Evolutionary conservation across 23 tunicate genomes (phyloP).

Genomic region (Botrylloides violaceus): DNA sequence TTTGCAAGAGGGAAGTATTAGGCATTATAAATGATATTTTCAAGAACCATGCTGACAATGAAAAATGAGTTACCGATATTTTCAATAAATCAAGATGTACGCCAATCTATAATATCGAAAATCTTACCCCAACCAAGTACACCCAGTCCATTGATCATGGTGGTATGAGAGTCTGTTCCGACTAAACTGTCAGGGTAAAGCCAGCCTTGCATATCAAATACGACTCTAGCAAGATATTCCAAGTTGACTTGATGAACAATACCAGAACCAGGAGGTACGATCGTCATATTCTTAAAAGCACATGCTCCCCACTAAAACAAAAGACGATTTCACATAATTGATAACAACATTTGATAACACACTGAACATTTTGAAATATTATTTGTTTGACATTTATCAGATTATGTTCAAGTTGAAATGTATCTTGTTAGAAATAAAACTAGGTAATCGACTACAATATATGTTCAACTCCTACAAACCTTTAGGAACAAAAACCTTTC

Average conservation of each 20-base stretch:
- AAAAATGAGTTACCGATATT: no score
- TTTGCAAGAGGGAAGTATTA: no score
- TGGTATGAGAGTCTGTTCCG: constrained; percentile 98
- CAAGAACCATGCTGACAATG: no score
- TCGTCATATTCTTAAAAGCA: constrained; percentile 78
- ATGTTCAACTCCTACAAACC: constrained; percentile 17
- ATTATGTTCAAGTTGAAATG: no score
- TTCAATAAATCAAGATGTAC: no score
- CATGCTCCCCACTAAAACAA: constrained; percentile 86
- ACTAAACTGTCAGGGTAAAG: constrained; percentile 91
- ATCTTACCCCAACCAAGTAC: constrained; percentile 98
- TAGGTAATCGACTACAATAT: neutral
- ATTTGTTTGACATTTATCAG: no score
- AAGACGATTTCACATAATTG: neutral
- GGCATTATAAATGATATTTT: no score
- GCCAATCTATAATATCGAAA: neutral
- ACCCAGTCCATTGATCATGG: constrained; percentile 99
- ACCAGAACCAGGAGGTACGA: constrained; percentile 97
- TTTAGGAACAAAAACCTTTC: constrained; percentile 89
- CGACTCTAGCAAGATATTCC: constrained; percentile 96
- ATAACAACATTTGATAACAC: neutral
- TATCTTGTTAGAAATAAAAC: neutral
- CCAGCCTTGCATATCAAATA: constrained; percentile 53
- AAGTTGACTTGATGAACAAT: constrained; percentile 98
- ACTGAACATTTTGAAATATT: neutral